Conservation (phyloP, 2,888 invertebrate species). For the Falcaria lacertinaria region DNA sequence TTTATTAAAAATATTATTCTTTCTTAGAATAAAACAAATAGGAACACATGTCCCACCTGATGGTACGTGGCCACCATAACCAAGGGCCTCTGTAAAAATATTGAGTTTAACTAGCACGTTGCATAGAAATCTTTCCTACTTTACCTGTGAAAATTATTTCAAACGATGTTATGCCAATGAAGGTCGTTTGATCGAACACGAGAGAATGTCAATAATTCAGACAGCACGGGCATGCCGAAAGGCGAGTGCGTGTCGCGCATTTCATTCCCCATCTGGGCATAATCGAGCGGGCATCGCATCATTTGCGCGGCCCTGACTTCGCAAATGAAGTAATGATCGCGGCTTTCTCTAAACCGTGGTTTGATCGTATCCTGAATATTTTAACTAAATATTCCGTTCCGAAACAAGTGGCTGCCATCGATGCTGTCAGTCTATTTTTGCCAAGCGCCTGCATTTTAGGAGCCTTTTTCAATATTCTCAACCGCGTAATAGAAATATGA, state of each 20-base stretch:
- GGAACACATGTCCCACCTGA: too few relatives aligned
- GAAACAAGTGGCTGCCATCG: conserved; percentile 11
- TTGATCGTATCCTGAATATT: conserved; percentile 39
- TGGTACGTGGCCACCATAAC: too few relatives aligned
- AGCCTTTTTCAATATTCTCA: not conserved
- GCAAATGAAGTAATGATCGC: conserved; percentile 37
- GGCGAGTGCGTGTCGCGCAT: conserved; percentile 23
- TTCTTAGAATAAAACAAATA: too few relatives aligned
- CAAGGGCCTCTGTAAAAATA: too few relatives aligned
- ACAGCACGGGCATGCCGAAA: conserved; percentile 3
- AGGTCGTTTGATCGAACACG: not conserved
- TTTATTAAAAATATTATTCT: too few relatives aligned
- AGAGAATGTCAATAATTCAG: not conserved
- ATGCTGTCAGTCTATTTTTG: conserved; percentile 14
- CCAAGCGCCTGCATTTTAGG: conserved; percentile 1
- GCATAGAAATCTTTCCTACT: too few relatives aligned
- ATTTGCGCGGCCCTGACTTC: conserved; percentile 46
- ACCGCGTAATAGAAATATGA: not conserved
- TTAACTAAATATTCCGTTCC: conserved; percentile 31
- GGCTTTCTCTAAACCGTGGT: conserved; percentile 20
- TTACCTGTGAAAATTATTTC: not conserved
- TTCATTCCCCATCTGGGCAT: conserved; percentile 22
- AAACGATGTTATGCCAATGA: not conserved
- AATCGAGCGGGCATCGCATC: conserved; percentile 36
- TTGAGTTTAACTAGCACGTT: too few relatives aligned